Evolutionary conservation across 2,113 vertebrate genomes (phyloP).

Genomic region (Psephotus haematonotus): DNA sequence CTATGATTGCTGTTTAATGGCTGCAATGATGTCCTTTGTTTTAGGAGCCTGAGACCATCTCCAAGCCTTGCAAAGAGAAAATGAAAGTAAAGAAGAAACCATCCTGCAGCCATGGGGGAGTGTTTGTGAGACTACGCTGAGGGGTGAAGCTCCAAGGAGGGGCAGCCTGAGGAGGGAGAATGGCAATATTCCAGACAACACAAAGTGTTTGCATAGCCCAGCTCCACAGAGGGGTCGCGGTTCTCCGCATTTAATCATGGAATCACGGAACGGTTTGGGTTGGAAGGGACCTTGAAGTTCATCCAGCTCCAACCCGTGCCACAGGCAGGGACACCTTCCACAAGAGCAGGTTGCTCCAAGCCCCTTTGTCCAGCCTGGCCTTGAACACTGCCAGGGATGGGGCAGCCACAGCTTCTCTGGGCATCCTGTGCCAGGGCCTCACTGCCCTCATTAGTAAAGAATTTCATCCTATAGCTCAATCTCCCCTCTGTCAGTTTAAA

Average conservation of each 20-base stretch:
- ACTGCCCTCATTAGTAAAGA: not conserved
- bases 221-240: not conserved
- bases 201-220: too few relatives aligned
- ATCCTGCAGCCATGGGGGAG: constrained; percentile 28
- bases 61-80: constrained; percentile 57
- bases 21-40: not conserved
- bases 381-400: not conserved
- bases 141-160: fast-evolving
- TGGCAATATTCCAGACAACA: not conserved
- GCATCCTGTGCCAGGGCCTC: not conserved
- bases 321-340: too few relatives aligned
- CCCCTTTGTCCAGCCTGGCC: not conserved
- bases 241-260: not conserved
- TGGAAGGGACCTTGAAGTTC: not conserved
- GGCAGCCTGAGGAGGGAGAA: not conserved
- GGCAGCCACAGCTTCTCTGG: not conserved
- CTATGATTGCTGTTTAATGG: not conserved
- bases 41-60: constrained; percentile 53
- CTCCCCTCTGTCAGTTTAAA: not conserved
- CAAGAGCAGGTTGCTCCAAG: not conserved
- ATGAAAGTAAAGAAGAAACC: constrained; percentile 62
- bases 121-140: constrained; percentile 66
- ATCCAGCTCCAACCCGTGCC: not conserved
- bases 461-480: not conserved
- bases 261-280: not conserved